Evolutionary conservation across 1,140 invertebrate genomes (phyloP).

Genomic region (Drosophila aff.): DNA sequence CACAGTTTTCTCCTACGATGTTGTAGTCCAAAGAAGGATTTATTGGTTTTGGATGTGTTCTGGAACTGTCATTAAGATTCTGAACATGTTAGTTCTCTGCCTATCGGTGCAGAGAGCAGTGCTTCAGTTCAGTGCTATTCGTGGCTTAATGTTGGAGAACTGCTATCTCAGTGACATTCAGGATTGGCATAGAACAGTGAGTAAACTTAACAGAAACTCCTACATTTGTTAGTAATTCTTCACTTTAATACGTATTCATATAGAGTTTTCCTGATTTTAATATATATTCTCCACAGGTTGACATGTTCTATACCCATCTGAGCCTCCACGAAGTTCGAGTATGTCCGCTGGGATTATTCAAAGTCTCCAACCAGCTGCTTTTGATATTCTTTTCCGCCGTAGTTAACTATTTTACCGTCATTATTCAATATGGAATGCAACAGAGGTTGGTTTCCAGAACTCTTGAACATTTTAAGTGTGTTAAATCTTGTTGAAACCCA

Average conservation of each 20-base stretch:
- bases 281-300: background rate
- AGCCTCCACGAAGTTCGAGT: background rate
- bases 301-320: background rate
- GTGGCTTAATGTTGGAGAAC: background rate
- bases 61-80: background rate
- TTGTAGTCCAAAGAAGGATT: background rate
- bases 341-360: background rate
- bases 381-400: background rate
- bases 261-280: background rate
- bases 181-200: slow-evolving; percentile 2
- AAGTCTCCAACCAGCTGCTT: background rate
- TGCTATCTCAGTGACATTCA: background rate
- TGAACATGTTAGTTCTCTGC: background rate
- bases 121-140: background rate
- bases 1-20: background rate
- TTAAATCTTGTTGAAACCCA: background rate
- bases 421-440: slow-evolving; percentile 4
- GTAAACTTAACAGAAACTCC: background rate
- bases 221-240: background rate
- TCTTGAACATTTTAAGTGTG: background rate
- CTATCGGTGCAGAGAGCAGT: background rate
- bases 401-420: background rate
- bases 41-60: background rate
- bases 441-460: background rate
- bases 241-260: background rate